Base-by-base conservation (phyloP, 2,888 invertebrate genomes). In the Temnothorax unifasciatus region DNA sequence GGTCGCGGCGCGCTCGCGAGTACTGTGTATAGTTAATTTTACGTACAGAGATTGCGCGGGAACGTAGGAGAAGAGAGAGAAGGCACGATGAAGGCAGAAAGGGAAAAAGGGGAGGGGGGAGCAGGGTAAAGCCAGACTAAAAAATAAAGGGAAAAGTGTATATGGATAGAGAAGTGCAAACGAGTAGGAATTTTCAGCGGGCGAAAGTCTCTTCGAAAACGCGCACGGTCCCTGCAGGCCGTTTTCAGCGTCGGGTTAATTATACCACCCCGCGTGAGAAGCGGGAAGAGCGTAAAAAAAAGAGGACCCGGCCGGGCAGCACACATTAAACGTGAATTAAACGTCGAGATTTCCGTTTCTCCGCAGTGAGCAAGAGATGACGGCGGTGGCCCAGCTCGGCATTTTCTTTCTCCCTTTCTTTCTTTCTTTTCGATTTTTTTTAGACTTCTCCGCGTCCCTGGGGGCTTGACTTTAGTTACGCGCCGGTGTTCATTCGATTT, bases 301-400 rank as follows among this genome's bases (percentile, higher is more conserved):
- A 61, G 77, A 89, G 73, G 83, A 79, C 68, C 38, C 77, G 76
- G 74, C 84, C 82, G 89, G 86, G 81, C 86, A 87, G 88, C 88
- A 88, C 89, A 85, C 90, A 90, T 90, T 90, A 90, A 90, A 90
- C 86, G 88, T 90, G 90, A 90, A 90, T 90, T 87, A 89, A 90
- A 89, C 89, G 88, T 86, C 87, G 89, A 90, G 90, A 90, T 90
- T 90, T 90, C 89, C 89, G 88, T 90, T 90, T 86, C 87, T 85
- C 87, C 86, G 74, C 81, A 75, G 68, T 69, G 83, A 81, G 83
- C 79, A 77, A 86, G 83, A 85, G 84, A 89, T 85, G 86, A 86
- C 89, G 88, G 82, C 63, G 84, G 86, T 61, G 85, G 87, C 79
- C 82, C 88, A 63, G 83, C 83, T 82, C 86, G 54, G 81, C 85